phyloP scores from a whole-genome alignment of 2,888 invertebrate species.

The Pachycephus smyrnensis region DNA sequence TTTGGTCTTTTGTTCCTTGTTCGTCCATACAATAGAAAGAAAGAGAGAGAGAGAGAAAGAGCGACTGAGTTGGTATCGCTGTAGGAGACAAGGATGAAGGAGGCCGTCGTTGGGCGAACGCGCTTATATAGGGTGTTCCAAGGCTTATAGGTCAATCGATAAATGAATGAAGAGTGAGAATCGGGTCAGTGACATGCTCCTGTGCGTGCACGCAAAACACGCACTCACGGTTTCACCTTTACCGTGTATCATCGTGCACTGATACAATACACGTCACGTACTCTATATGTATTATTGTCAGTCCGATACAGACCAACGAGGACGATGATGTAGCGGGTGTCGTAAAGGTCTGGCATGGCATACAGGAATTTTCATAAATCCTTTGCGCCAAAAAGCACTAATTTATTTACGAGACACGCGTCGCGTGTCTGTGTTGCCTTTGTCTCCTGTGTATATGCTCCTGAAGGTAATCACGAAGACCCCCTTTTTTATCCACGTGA shows the following conservation, averaged over 20 bases:
- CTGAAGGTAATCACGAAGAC: too few species aligned
- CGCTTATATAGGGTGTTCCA: slow-evolving; percentile 5
- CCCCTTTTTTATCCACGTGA: neutral
- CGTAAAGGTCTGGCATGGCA: neutral
- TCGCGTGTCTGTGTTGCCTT: neutral
- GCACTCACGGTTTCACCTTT: neutral
- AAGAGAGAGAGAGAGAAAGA: neutral
- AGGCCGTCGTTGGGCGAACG: neutral
- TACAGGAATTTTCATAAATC: neutral
- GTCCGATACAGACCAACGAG: neutral
- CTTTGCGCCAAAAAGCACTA: neutral
- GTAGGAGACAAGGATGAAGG: neutral
- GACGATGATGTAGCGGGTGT: neutral
- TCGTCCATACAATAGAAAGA: neutral
- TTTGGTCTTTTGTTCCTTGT: neutral
- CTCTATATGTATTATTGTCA: neutral
- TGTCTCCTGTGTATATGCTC: neutral
- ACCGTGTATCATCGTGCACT: neutral
- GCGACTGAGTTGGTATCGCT: neutral
- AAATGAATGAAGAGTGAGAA: slow-evolving; percentile 20
- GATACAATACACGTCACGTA: neutral
- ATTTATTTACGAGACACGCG: neutral
- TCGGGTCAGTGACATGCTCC: slow-evolving; percentile 19
- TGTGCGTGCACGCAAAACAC: neutral
- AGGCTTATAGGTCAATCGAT: slow-evolving; percentile 23